phyloP scores from a whole-genome alignment of 53 echinoderm and acorn worm species.

The Actinopyga echinites region DNA sequence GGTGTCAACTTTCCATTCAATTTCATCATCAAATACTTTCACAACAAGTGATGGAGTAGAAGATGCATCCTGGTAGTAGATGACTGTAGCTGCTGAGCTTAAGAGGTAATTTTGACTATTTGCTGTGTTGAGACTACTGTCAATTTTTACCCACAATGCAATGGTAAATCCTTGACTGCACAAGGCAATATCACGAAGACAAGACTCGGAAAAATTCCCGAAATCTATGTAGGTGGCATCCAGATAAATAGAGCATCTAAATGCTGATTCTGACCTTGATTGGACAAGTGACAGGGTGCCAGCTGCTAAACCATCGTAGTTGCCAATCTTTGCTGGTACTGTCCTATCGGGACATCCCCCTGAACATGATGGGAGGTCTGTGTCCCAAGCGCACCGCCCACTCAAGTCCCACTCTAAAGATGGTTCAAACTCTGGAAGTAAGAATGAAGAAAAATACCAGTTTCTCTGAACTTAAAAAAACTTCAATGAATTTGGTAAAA shows the following conservation, averaged over 20 bases:
- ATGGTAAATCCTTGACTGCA: constrained; percentile 72
- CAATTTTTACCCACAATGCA: constrained; percentile 56
- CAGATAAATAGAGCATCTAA: constrained; percentile 58
- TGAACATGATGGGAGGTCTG: constrained; percentile 48
- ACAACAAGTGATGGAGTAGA: not conserved
- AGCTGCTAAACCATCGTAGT: constrained; percentile 29
- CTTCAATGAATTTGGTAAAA: no score
- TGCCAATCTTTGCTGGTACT: constrained; percentile 53
- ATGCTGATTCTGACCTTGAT: constrained; percentile 38
- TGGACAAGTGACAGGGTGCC: constrained; percentile 7
- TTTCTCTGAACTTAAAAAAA: not conserved
- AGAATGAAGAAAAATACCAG: not conserved
- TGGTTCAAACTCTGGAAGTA: constrained; percentile 57
- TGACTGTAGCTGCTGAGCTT: constrained; percentile 30
- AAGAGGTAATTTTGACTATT: constrained; percentile 16
- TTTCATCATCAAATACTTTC: not conserved
- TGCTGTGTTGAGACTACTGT: constrained; percentile 31
- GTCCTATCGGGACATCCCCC: constrained; percentile 43
- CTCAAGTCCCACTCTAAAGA: constrained; percentile 78
- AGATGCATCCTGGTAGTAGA: not conserved
- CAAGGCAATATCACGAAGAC: constrained; percentile 57
- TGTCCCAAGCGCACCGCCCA: constrained; percentile 67
- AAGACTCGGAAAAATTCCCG: constrained; percentile 61
- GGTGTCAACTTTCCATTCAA: not conserved
- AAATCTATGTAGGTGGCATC: constrained; percentile 57